phyloP scores from a whole-genome alignment of 2,888 invertebrate species.

The Torymus aiolomorphi region DNA sequence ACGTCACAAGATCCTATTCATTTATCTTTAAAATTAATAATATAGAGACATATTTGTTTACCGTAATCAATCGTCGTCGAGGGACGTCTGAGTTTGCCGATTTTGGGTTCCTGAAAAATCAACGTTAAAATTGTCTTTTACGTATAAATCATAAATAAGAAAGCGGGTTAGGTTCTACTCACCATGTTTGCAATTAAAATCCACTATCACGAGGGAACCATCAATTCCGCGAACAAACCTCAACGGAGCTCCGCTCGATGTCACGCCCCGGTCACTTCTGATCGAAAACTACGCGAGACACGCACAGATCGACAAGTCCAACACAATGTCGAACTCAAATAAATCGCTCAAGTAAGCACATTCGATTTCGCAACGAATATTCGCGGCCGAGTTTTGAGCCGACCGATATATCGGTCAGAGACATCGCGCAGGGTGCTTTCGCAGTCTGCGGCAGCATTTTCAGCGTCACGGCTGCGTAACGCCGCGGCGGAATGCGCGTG shows the following conservation, averaged over 20 bases:
- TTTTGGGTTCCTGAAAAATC: constrained; percentile 28
- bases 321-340: not conserved
- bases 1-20: not conserved
- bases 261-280: constrained; percentile 1
- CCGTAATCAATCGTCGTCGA: constrained; percentile 27
- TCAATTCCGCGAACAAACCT: not conserved
- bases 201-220: too few species aligned
- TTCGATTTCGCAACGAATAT: not conserved
- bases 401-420: not conserved
- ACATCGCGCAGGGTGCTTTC: not conserved
- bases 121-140: too few species aligned
- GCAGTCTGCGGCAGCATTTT: constrained; percentile 6
- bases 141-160: too few species aligned
- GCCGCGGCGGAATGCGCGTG: constrained; percentile 11
- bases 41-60: constrained; percentile 13
- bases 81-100: not conserved
- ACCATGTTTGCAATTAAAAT: too few species aligned
- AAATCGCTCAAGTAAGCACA: constrained; percentile 18
- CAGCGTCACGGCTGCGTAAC: constrained; percentile 13
- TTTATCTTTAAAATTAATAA: not conserved
- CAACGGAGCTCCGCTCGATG: not conserved
- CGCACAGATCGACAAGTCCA: not conserved
- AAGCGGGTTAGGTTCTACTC: too few species aligned
- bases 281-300: not conserved
- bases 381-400: constrained; percentile 24